Evolutionary conservation across 2,113 vertebrate genomes (phyloP).

Genomic region (Triplophysa tibetana): DNA sequence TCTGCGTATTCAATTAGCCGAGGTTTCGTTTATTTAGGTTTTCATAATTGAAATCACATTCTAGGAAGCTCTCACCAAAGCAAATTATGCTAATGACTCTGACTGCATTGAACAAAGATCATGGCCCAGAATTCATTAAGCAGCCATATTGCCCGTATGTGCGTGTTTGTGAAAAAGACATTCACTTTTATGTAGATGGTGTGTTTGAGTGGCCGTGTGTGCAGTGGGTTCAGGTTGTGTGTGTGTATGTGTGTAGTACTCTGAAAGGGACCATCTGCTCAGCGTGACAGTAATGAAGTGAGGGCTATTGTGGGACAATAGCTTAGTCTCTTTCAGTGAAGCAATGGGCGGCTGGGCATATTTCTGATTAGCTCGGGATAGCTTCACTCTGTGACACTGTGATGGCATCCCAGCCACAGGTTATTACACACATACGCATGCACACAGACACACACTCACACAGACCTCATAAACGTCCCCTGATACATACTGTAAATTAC

Average conservation of each 20-base stretch:
- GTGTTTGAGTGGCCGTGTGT: conserved; percentile 42
- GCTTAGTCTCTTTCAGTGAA: conserved; percentile 74
- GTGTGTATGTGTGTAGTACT: conserved; percentile 60
- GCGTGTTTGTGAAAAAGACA: conserved; percentile 31
- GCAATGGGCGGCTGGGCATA: conserved; percentile 74
- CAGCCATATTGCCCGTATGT: conserved; percentile 48
- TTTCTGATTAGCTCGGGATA: conserved; percentile 72
- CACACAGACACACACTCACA: conserved; percentile 13
- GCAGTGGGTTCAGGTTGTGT: conserved; percentile 50
- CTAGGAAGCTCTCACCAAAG: conserved; percentile 72
- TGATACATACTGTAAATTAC: too few relatives aligned
- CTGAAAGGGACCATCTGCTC: conserved; percentile 83
- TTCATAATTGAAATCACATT: conserved; percentile 67
- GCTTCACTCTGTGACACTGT: conserved; percentile 59
- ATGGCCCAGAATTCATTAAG: conserved; percentile 72
- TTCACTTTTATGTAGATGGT: conserved; percentile 12
- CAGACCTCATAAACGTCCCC: not conserved
- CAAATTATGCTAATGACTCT: conserved; percentile 67
- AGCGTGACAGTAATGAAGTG: conserved; percentile 81
- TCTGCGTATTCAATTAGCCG: conserved; percentile 68
- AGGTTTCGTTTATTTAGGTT: conserved; percentile 71
- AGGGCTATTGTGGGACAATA: conserved; percentile 76
- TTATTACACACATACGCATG: conserved; percentile 36
- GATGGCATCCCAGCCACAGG: conserved; percentile 47
- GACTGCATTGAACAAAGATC: conserved; percentile 63